Base-by-base conservation (phyloP, 2,888 invertebrate species). In the Heteropelma amictum region DNA sequence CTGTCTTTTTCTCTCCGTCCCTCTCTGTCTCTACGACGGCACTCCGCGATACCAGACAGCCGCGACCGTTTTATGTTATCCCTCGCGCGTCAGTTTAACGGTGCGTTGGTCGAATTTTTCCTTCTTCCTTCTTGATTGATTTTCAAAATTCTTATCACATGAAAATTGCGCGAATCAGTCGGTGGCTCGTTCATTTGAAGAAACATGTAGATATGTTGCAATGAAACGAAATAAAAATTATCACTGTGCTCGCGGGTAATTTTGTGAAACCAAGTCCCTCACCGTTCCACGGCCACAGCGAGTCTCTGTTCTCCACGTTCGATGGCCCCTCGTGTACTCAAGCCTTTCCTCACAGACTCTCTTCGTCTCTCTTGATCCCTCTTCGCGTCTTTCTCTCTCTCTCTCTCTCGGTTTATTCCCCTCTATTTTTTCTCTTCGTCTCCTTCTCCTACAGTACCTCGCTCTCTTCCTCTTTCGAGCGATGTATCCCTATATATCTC, bases 291-390 rank as follows among this genome's bases (percentile, higher is more conserved):
- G 68, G 72, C 72, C 64, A 77, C 77, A 71, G 56, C 65, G 51
- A 72, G 72, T 77, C 75, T 76, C 69, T 67, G 61, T 68, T 63
- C 67, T 75, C 72, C 77, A 75, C 75, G 72, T 72, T 75, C 77
- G 75, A 74, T 72, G 78, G 74, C 77, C 74, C 77, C 77, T 77
- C 77, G 75, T 77, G 75, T 64, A 72, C 67, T 53, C 49, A 60
- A n/a, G 65, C 42, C 64, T 65, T 70, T 77, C 61, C 69, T 69
- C 71, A 56, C 63, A 42, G 30, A 40, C 51, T 19, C 64, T 35
- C 54, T 53, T 69, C 68, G 65, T 65, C 61, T 54, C 56, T 56
- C 54, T 28, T 42, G 60, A 61, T 40, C 56, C 17, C 63, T 63
- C 56, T 21, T 40, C 56, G 61, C 40, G 33, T 23, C 53, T 17